These are phyloP conservation scores for Pandion haliaetus DNA, from an alignment of 2,113 vertebrate species.

Conservation along the genomic window DNA sequence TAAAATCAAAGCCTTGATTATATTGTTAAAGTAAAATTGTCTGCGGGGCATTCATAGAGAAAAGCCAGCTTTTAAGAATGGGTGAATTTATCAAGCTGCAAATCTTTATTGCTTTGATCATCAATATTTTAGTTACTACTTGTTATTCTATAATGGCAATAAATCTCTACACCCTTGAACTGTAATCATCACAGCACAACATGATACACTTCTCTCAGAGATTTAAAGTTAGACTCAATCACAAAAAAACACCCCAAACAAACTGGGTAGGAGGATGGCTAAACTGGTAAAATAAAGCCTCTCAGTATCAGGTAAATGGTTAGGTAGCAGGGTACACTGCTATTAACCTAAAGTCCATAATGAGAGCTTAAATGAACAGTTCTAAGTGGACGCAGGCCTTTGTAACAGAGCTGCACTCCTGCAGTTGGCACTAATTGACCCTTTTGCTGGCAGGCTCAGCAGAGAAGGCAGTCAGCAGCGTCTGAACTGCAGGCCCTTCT, in stretches of 20 bases:
- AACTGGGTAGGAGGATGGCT: neutral
- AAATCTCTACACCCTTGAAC: neutral
- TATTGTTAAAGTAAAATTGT: neutral
- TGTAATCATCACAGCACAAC: neutral
- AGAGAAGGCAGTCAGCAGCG: neutral
- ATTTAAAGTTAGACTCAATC: neutral
- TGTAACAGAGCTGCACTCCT: neutral
- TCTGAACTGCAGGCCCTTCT: neutral
- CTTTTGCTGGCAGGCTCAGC: neutral
- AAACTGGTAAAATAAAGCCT: neutral
- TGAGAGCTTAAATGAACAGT: neutral
- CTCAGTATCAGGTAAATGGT: neutral
- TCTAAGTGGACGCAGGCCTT: neutral
- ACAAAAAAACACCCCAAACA: neutral
- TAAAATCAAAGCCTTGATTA: neutral
- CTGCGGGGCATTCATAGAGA: neutral
- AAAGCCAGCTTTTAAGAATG: neutral
- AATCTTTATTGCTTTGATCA: neutral
- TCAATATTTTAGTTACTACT: neutral
- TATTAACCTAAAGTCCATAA: neutral
- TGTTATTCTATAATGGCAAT: neutral
- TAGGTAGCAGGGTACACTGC: neutral
- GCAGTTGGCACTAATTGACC: constrained; percentile 14
- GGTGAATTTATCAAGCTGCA: neutral
- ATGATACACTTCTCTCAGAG: neutral